These are phyloP conservation scores for Tetragnatha montana DNA, from an alignment of 2,888 invertebrate species.

Conservation along the genomic window DNA sequence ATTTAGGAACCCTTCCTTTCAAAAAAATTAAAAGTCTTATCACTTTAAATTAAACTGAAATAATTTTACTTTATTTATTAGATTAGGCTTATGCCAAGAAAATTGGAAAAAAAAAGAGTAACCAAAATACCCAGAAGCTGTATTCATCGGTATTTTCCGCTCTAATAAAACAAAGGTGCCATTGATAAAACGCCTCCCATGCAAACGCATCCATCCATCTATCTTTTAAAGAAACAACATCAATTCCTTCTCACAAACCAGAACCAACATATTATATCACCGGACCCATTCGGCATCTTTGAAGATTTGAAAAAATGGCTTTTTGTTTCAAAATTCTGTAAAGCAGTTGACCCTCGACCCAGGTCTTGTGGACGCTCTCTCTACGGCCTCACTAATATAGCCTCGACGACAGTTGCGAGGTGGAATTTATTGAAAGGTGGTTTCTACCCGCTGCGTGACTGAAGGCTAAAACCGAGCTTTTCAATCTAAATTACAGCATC, in stretches of 20 bases:
- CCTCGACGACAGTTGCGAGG: neutral
- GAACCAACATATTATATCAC: neutral
- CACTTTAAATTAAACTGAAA: too few species aligned
- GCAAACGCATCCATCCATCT: too few species aligned
- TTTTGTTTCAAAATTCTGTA: conserved; percentile 37
- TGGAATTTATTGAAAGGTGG: conserved; percentile 30
- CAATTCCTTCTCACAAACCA: neutral
- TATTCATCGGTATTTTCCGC: too few species aligned
- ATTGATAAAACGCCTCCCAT: too few species aligned
- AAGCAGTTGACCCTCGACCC: conserved; percentile 27
- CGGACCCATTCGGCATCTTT: neutral
- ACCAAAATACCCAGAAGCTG: too few species aligned
- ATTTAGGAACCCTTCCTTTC: too few species aligned
- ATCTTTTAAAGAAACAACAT: too few species aligned
- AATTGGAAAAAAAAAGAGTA: too few species aligned
- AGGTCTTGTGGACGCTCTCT: neutral
- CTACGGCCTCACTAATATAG: conserved; percentile 17
- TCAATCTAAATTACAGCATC: conserved; percentile 23
- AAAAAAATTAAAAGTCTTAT: too few species aligned
- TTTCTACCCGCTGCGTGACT: conserved; percentile 38
- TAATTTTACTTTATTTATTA: too few species aligned
- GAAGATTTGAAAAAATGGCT: conserved; percentile 12
- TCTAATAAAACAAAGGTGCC: too few species aligned
- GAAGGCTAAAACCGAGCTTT: conserved; percentile 6
- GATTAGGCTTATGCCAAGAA: too few species aligned